These are phyloP conservation scores for Drosophila busckii DNA, from an alignment of 1,140 invertebrate species.

Conservation along the genomic window DNA sequence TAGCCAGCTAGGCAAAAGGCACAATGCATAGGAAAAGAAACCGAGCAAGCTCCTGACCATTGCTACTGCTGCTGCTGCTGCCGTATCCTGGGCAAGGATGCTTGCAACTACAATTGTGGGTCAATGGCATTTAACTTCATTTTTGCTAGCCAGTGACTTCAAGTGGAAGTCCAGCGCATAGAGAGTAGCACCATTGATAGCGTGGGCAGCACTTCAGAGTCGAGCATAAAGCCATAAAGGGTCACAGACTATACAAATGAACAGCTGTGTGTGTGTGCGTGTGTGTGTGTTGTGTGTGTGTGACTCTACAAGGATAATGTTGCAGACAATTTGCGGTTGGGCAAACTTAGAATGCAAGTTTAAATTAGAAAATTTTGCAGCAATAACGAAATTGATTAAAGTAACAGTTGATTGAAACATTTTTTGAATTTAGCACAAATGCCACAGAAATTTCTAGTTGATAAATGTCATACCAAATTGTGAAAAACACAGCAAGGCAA, in stretches of 20 bases:
- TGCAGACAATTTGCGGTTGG: too few relatives aligned
- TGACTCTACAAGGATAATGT: too few relatives aligned
- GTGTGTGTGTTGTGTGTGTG: too few relatives aligned
- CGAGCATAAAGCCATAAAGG: not conserved
- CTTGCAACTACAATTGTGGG: constrained; percentile 6
- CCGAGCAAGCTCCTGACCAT: constrained; percentile 13
- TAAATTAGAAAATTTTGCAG: too few relatives aligned
- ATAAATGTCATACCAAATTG: too few relatives aligned
- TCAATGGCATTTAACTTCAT: constrained; percentile 50
- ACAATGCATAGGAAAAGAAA: not conserved
- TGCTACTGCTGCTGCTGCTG: not conserved
- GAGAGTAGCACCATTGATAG: constrained; percentile 11
- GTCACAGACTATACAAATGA: not conserved
- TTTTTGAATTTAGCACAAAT: too few relatives aligned
- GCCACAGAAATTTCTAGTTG: too few relatives aligned
- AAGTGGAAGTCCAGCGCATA: constrained; percentile 9
- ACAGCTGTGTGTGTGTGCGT: too few relatives aligned
- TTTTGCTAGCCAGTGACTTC: constrained; percentile 11
- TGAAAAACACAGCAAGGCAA: too few relatives aligned
- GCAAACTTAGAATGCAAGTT: too few relatives aligned
- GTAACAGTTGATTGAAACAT: too few relatives aligned
- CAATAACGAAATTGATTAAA: too few relatives aligned
- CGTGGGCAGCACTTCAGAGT: not conserved
- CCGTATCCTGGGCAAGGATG: constrained; percentile 7
- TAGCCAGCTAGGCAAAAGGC: not conserved